phyloP scores from a whole-genome alignment of 2,888 invertebrate species.

The Trachelus tabidus region DNA sequence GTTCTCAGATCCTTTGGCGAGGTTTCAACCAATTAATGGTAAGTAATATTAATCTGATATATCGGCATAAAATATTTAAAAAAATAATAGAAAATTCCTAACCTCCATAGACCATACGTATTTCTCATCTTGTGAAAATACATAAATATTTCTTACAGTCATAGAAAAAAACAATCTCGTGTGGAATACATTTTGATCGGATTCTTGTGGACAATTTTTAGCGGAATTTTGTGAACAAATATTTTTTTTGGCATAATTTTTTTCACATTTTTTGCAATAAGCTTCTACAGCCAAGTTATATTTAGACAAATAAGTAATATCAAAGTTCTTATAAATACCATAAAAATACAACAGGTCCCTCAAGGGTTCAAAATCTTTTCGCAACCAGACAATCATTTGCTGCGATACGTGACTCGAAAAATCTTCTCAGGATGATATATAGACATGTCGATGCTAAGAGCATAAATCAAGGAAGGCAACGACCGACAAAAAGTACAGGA shows the following conservation, averaged over 20 bases:
- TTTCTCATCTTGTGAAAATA: not conserved
- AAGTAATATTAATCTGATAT: conserved; percentile 48
- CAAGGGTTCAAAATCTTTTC: not conserved
- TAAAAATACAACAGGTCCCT: not conserved
- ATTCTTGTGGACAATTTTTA: too few species aligned
- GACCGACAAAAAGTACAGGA: not conserved
- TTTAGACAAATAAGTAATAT: not conserved
- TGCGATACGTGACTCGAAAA: not conserved
- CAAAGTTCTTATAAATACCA: not conserved
- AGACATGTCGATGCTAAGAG: conserved; percentile 5
- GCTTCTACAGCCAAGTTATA: too few species aligned
- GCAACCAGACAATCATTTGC: not conserved
- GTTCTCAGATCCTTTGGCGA: conserved; percentile 68
- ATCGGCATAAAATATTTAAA: conserved; percentile 34
- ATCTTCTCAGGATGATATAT: not conserved
- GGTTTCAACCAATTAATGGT: conserved; percentile 69
- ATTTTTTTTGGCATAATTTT: too few species aligned
- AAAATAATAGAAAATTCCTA: not conserved
- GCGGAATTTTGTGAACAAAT: too few species aligned
- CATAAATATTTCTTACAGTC: too few species aligned
- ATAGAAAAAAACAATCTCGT: too few species aligned
- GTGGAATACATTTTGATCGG: too few species aligned
- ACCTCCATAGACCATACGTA: not conserved
- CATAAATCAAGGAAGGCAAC: conserved; percentile 13
- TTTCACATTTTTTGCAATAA: too few species aligned